phyloP scores from a whole-genome alignment of 2,888 invertebrate genomes.

The Aleiodes leptofemur region DNA sequence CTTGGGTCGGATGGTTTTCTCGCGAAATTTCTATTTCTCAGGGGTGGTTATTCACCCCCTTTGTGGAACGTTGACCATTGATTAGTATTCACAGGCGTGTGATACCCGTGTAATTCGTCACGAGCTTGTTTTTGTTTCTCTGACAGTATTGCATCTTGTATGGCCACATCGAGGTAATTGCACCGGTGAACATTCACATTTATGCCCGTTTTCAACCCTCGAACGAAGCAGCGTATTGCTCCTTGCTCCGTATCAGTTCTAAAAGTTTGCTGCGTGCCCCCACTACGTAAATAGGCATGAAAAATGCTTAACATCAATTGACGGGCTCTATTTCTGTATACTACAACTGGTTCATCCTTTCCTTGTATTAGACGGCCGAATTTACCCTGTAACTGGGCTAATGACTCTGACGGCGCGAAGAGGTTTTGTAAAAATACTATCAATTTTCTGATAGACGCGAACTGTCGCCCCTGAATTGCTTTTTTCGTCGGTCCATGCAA shows the following conservation, averaged over 20 bases:
- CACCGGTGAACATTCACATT: neutral
- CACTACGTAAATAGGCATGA: neutral
- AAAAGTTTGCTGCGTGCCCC: neutral
- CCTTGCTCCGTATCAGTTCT: neutral
- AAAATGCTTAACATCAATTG: conserved; percentile 1
- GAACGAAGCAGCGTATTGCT: neutral
- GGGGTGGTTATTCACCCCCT: too few relatives aligned
- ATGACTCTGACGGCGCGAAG: conserved; percentile 8
- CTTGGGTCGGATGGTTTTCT: too few relatives aligned
- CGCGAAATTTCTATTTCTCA: too few relatives aligned
- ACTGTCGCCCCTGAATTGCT: conserved; percentile 5
- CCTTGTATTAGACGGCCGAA: conserved; percentile 5
- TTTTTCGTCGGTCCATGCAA: neutral
- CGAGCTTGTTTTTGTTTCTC: conserved; percentile 1
- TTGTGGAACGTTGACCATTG: neutral
- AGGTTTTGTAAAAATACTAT: conserved; percentile 6
- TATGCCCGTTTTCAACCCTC: neutral
- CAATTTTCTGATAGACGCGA: neutral
- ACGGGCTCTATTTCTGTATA: conserved; percentile 14
- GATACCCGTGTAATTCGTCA: neutral
- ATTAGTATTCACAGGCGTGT: neutral
- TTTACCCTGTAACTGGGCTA: conserved; percentile 28
- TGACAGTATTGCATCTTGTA: neutral
- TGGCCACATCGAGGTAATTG: neutral
- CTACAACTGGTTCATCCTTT: neutral